Conservation (phyloP, 2,888 invertebrate genomes). For the Drosophila siamana region DNA sequence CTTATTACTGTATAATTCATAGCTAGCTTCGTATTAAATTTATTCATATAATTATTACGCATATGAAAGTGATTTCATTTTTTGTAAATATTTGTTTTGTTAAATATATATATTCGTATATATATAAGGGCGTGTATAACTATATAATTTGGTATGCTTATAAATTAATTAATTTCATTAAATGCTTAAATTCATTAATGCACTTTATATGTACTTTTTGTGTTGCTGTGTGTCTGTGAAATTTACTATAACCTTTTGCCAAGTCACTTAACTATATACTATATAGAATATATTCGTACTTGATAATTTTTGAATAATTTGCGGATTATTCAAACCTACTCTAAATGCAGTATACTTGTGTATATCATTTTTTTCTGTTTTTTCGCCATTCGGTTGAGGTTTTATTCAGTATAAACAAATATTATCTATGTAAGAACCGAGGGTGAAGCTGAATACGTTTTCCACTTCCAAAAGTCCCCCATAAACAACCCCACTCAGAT, state of each 20-base stretch:
- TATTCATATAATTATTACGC: constrained; percentile 46
- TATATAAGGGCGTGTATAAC: constrained; percentile 42
- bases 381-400: constrained; percentile 56
- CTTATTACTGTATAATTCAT: constrained; percentile 55
- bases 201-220: constrained; percentile 84
- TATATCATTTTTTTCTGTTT: constrained; percentile 58
- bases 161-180: constrained; percentile 79
- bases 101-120: constrained; percentile 44
- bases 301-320: constrained; percentile 38
- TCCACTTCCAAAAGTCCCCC: background rate
- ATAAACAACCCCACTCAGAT: background rate
- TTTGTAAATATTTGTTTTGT: constrained; percentile 53
- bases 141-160: constrained; percentile 68
- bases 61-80: constrained; percentile 28
- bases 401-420: constrained; percentile 54
- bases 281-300: constrained; percentile 50
- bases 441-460: background rate
- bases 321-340: constrained; percentile 41
- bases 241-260: constrained; percentile 65
- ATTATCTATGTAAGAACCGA: constrained; percentile 13
- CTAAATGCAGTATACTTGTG: constrained; percentile 78
- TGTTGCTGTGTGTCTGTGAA: constrained; percentile 74
- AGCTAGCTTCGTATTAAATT: constrained; percentile 45
- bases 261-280: constrained; percentile 57
- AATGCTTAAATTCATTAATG: constrained; percentile 84